Evolutionary conservation across 1,140 invertebrate genomes (phyloP).

Genomic region (Whitmania pigra): DNA sequence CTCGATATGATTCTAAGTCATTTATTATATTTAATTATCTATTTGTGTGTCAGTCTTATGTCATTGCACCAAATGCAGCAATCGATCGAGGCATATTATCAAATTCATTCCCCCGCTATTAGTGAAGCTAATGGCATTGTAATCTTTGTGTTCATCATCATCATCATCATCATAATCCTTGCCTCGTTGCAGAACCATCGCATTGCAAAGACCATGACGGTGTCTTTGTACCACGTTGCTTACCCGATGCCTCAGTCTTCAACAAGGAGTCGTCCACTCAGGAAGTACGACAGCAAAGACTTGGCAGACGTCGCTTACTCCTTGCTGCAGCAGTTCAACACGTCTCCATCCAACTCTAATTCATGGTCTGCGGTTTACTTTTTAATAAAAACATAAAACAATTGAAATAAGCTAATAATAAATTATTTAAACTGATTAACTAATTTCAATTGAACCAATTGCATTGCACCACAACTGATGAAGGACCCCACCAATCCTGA

Average conservation of each 20-base stretch:
- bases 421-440: too few relatives aligned
- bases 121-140: conserved; percentile 14
- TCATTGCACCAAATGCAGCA: too few relatives aligned
- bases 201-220: conserved; percentile 37
- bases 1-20: neutral
- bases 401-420: too few relatives aligned
- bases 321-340: conserved; percentile 51
- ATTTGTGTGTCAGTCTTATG: too few relatives aligned
- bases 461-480: too few relatives aligned
- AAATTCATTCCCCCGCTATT: too few relatives aligned
- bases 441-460: too few relatives aligned
- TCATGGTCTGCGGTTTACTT: conserved; percentile 45
- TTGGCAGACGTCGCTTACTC: conserved; percentile 50
- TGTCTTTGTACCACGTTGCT: conserved; percentile 32
- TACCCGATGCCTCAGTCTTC: conserved; percentile 29
- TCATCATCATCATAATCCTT: neutral
- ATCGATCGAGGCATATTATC: too few relatives aligned
- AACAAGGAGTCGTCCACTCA: conserved; percentile 36
- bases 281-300: conserved; percentile 35
- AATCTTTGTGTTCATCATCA: neutral
- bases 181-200: conserved; percentile 37
- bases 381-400: too few relatives aligned
- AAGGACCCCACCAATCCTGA: conserved; percentile 49
- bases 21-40: conserved; percentile 17
- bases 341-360: conserved; percentile 48